Evolutionary conservation across 2,888 invertebrate genomes (phyloP).

Genomic region (Stenodema calcarata): DNA sequence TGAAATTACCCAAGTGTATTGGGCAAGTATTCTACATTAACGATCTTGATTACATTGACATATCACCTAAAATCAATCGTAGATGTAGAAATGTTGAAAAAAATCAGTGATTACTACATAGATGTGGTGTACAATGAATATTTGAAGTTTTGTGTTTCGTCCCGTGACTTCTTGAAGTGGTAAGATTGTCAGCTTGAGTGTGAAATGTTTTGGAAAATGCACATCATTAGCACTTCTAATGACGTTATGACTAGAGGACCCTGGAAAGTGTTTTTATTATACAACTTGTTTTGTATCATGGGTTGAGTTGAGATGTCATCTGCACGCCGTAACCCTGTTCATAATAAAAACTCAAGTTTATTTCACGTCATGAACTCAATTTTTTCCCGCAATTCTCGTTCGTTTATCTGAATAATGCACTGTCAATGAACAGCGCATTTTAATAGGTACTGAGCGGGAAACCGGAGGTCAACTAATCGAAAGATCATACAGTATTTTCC

Average conservation of each 20-base stretch:
- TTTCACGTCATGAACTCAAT: background rate
- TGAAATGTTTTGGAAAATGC: background rate
- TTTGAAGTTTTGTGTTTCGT: background rate
- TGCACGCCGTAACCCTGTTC: background rate
- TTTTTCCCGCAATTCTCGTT: background rate
- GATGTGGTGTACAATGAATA: background rate
- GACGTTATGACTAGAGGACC: background rate
- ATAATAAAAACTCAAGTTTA: slow-evolving; percentile 16
- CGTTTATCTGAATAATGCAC: no score
- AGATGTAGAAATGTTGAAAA: no score
- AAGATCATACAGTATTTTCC: no score
- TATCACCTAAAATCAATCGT: no score
- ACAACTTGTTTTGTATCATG: background rate
- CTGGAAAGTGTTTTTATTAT: background rate
- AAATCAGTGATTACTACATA: no score
- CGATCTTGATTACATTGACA: no score
- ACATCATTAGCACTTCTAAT: background rate
- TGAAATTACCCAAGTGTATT: no score
- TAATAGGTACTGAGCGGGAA: no score
- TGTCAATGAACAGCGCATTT: no score
- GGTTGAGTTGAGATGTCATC: slow-evolving; percentile 5
- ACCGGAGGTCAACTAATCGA: no score
- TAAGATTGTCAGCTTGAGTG: background rate
- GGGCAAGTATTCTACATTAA: no score
- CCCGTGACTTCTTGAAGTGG: background rate